Evolutionary conservation across 1,140 invertebrate species (phyloP), one percentile per base, ranked within the genome.

Genomic region (Drosophila murphyi): DNA sequence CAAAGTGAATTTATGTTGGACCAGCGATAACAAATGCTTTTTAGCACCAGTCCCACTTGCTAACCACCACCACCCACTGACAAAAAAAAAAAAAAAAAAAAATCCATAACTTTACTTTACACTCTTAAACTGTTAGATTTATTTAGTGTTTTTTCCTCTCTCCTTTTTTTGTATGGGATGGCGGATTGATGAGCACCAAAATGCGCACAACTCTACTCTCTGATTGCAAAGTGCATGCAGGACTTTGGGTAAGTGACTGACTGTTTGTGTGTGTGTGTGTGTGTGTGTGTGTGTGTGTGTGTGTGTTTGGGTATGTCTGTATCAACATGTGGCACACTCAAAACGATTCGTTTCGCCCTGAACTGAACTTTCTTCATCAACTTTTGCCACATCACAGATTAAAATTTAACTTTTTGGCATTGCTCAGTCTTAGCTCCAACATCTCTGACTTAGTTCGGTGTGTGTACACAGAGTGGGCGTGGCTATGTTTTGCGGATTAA

Each of bases 321-420:
- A 76, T 87, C 52, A 76, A 56, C 79, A 82, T 82, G 82, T 76
- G 82, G 77, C 82, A 74, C 57, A 71, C 31, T 54, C 64, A 70
- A 39, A 60, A 75, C 51, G 59, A 48, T 70, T 59, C 62, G 59
- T 52, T 60, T 59, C 54, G 29, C 39, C 7, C 45, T 51, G 56
- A 56, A 70, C 76, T 80, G 57, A 88, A 88, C 71, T 88, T 88
- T 89, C 74, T 89, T 89, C 72, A 89, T 88, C 80, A 88, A 88
- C 67, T 88, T 88, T 88, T 81, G 85, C 80, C 82, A 78, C 85
- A 88, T 88, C 85, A 81, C 85, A 88, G 85, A 88, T 88, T 88
- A 88, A 88, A 88, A 81, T 88, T 88, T 81, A 81, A 74, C 85
- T 88, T 88, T 88, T 87, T 89, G 85, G 83, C 86, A 85, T 74